Evolutionary conservation across 2,797 vertebrate genomes (phyloP), one percentile per base, ranked within the genome.

Genomic region (Balearica regulorum): DNA sequence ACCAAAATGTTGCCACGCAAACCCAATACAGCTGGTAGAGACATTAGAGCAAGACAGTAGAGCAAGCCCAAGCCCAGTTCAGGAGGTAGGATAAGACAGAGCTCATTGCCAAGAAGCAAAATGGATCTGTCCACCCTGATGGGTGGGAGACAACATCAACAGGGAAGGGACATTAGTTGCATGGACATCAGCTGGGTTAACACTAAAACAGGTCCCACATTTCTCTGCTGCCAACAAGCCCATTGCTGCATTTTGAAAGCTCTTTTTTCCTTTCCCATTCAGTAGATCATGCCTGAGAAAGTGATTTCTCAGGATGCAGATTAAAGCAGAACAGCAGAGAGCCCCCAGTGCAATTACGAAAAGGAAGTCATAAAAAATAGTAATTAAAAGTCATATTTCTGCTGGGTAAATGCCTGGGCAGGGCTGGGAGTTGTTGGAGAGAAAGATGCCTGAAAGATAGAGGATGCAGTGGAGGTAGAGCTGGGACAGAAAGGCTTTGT

Each of bases 321-420:
- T 93, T 93, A 96, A 91, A 94, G 91, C 75, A 71, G 89, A 95
- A 44, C 29, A 92, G 87, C 87, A 83, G 89, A 93, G 79, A 95
- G 79, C 76, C 93, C 90, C 41, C 89, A 75, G 89, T 31, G 87
- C 92, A 96, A 96, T 96, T 94, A 92, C 29, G 79, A 83, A 91
- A 93, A 92, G 94, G 95, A 97, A 96, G 87, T 75, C 0, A n/a
- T 96, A 96, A 95, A 97, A 97, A 95, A 60, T 39, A 83, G 96
- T 94, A 96, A 96, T 97, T 97, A 96, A 96, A 97, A 96, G 95
- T 83, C 76, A 0, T 96, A 90, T 95, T 93, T 96, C 95, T 97
- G 79, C 83, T 76, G 65, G 95, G 82, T 86, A 96, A 96, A 85
- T 53, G 90, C 64, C 79, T 86, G 76, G 90, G 87, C 68, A 77